Conservation (phyloP, 1,140 invertebrate genomes). For the Brachionus koreanus region DNA sequence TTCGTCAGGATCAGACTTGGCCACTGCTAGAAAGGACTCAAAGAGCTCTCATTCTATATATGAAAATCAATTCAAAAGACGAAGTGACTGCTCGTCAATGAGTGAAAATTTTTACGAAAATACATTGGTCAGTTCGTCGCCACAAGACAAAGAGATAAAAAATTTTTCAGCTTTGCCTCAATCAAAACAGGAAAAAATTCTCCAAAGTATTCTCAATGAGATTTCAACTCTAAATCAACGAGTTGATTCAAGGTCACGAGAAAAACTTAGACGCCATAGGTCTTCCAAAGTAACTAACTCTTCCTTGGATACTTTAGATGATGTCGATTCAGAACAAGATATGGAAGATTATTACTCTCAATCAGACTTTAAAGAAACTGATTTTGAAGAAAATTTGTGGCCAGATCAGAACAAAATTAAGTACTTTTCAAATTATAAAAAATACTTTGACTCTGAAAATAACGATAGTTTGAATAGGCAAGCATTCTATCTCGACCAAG, state of each 20-base stretch:
- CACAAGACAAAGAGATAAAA: not conserved
- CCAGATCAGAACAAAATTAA: not conserved
- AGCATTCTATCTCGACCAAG: not conserved
- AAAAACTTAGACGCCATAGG: not conserved
- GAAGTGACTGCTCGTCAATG: not conserved
- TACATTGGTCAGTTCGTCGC: not conserved
- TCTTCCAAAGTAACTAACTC: not conserved
- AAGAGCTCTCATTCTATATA: not conserved
- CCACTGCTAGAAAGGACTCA: not conserved
- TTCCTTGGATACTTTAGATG: conserved; percentile 5
- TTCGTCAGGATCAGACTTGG: not conserved
- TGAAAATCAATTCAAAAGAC: not conserved
- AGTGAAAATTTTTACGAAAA: not conserved
- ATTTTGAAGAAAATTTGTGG: not conserved
- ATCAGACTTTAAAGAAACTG: not conserved
- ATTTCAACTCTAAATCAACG: not conserved
- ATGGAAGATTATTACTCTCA: not conserved
- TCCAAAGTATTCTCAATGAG: not conserved
- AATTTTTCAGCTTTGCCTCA: not conserved
- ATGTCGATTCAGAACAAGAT: conserved; percentile 2
- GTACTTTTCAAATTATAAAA: not conserved
- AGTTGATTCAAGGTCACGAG: not conserved
- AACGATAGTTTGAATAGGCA: not conserved
- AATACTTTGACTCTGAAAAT: not conserved
- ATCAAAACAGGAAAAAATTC: conserved; percentile 6